Evolutionary conservation across 2,113 vertebrate species (phyloP), one percentile per base, ranked within the genome.

Genomic region (Carassius gibelio): DNA sequence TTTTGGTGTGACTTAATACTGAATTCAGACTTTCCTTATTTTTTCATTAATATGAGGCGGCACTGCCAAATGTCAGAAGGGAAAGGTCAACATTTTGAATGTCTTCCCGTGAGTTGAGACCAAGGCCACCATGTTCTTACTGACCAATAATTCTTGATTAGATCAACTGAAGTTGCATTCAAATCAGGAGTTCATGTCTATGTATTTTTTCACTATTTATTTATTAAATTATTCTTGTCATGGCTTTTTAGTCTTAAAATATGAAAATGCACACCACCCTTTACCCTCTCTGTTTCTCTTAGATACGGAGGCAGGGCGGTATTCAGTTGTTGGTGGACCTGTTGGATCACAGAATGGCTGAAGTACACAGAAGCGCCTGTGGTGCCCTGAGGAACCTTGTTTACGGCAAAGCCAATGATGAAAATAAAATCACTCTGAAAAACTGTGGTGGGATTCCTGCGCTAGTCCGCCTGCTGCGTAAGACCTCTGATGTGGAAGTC

Each of bases 371-470:
- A 55, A 99, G 98, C 10, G 45, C 45, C 91, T 99, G 98, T 79
- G 98, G 98, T 85, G 98, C 98, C 23, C 89, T 99, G 93, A 96
- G 98, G 85, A 99, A 99, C 90, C 92, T 99, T 91, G 98, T 99
- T 0, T 99, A 99, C 2, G 98, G 98, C 83, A 99, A 99, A 57
- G 97, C 97, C 90, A 99, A 99, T 0, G 98, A 99, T 14, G 98
- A 99, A 89, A 99, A 99, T 94, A 99, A 99, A 93, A 96, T 99
- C 34, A 95, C 98, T 84, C 94, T 99, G 92, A 99, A 99, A 91
- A 99, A 98, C 94, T 99, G 97, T 36, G 97, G 97, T 0, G 98
- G 98, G 57, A 99, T 99, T 91, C 98, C 98, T 13, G 97, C 97
- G 0, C 93, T 99, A 90, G 98, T 99, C 82, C 96, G 98, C 48